Evolutionary conservation across 1,140 invertebrate species (phyloP).

Genomic region (Scaptomyza pallida): DNA sequence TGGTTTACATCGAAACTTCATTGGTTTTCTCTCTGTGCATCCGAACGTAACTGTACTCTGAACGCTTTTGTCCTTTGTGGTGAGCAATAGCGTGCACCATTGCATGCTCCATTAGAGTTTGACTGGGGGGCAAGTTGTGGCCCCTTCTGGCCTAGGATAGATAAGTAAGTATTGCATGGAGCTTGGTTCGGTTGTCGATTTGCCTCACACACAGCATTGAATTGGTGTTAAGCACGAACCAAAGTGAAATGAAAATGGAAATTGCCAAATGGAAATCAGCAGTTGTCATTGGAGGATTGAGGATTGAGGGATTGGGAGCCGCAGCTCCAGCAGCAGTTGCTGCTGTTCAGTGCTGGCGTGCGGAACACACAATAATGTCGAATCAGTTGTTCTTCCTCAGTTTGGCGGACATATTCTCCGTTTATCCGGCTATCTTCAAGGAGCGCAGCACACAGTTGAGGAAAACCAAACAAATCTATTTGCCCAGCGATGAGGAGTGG

Average conservation of each 20-base stretch:
- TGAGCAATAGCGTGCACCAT: constrained; percentile 63
- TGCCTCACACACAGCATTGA: constrained; percentile 56
- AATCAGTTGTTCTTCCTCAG: constrained; percentile 82
- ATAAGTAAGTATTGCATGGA: constrained; percentile 73
- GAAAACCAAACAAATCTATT: constrained; percentile 82
- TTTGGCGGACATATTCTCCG: constrained; percentile 82
- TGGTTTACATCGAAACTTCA: too few relatives aligned
- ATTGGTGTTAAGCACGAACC: constrained; percentile 81
- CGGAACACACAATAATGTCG: constrained; percentile 68
- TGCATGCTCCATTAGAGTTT: constrained; percentile 43
- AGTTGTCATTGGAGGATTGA: constrained; percentile 69
- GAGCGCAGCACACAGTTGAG: constrained; percentile 65
- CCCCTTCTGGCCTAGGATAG: constrained; percentile 6
- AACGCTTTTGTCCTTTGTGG: constrained; percentile 76
- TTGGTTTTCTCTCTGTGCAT: background rate
- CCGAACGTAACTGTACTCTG: constrained; percentile 22
- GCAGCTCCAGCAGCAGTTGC: constrained; percentile 53
- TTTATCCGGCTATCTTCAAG: constrained; percentile 82
- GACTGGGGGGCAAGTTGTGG: background rate
- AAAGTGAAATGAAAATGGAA: constrained; percentile 60
- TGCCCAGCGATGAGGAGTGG: constrained; percentile 90
- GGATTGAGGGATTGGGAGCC: constrained; percentile 32
- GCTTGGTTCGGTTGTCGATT: constrained; percentile 58
- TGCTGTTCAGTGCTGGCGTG: constrained; percentile 45
- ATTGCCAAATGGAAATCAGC: constrained; percentile 74